Conservation (phyloP, 2,888 invertebrate genomes). For the Aquatica leii region DNA sequence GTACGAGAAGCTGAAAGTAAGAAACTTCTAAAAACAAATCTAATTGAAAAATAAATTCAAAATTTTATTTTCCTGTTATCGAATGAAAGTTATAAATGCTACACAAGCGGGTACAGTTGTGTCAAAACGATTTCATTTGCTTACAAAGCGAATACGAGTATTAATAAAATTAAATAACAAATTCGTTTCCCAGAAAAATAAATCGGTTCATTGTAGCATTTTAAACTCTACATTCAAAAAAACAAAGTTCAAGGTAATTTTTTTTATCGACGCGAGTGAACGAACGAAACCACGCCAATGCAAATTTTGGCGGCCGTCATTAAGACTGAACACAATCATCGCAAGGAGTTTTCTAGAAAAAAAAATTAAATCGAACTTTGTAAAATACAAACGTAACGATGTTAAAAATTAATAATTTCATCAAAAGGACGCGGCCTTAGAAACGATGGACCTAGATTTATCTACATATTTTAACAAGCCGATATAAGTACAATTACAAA, state of each 20-base stretch:
- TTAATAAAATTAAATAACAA: too few species aligned
- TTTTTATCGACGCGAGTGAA: background rate
- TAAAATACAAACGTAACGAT: background rate
- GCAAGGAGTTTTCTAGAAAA: background rate
- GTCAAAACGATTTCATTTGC: too few species aligned
- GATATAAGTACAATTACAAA: constrained; percentile 1
- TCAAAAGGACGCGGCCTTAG: constrained; percentile 2
- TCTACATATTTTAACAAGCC: background rate
- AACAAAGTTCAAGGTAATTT: constrained; percentile 12
- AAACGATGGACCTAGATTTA: constrained; percentile 12
- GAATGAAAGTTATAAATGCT: constrained; percentile 3
- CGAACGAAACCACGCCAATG: background rate
- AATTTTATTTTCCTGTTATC: background rate
- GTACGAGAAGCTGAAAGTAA: constrained; percentile 28
- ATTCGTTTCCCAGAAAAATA: too few species aligned
- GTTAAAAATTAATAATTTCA: background rate
- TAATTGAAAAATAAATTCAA: background rate
- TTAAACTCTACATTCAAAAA: constrained; percentile 1
- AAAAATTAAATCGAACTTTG: constrained; percentile 8
- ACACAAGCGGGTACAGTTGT: background rate
- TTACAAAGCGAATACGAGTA: too few species aligned
- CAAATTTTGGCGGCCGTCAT: background rate
- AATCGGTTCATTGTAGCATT: constrained; percentile 1
- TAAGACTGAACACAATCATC: background rate
- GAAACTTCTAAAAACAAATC: constrained; percentile 14